Evolutionary conservation across 2,888 invertebrate species (phyloP).

Genomic region (Phyllotreta cruciferae): DNA sequence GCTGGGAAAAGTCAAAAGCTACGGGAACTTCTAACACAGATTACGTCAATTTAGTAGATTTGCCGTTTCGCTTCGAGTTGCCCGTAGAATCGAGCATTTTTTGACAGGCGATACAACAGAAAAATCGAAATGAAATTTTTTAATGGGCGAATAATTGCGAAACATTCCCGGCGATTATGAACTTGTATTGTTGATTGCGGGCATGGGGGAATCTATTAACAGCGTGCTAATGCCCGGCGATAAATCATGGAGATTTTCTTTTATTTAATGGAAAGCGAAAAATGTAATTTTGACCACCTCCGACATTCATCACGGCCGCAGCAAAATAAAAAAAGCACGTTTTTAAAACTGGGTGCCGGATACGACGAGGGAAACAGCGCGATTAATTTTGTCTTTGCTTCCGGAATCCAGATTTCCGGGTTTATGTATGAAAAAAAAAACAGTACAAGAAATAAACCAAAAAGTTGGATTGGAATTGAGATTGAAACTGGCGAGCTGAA

Average conservation of each 20-base stretch:
- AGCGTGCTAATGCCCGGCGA: no score
- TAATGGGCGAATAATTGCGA: no score
- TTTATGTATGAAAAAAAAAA: not conserved
- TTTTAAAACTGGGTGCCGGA: no score
- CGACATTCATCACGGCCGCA: no score
- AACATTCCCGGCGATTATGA: no score
- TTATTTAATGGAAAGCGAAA: no score
- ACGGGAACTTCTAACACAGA: not conserved
- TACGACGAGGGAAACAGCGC: not conserved
- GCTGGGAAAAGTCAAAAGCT: not conserved
- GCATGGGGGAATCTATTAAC: no score
- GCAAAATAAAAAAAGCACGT: not conserved
- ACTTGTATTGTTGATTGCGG: no score
- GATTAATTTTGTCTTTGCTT: conserved; percentile 9
- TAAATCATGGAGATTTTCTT: no score
- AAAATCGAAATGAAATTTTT: not conserved
- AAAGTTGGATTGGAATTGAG: conserved; percentile 13
- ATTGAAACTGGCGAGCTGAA: conserved; percentile 16
- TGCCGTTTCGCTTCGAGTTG: not conserved
- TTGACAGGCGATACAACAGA: not conserved
- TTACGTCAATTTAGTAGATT: conserved; percentile 10
- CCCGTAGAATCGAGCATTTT: not conserved
- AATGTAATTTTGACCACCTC: no score
- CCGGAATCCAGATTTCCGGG: conserved; percentile 1
- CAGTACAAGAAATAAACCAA: not conserved